These are phyloP conservation scores for Chanos chanos DNA, from an alignment of 2,797 vertebrate genomes.

Conservation along the genomic window DNA sequence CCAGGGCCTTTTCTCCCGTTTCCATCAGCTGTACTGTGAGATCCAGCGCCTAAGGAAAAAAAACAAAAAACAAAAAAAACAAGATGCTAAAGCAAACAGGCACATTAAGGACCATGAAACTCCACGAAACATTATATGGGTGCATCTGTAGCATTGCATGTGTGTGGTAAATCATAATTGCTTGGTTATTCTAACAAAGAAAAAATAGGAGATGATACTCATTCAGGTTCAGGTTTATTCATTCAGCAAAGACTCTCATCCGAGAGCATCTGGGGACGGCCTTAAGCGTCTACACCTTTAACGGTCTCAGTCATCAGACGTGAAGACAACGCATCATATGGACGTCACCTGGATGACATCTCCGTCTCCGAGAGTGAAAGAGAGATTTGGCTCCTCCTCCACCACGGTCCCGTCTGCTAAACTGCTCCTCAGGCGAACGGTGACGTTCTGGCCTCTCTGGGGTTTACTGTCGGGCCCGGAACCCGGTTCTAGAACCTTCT, in stretches of 20 bases:
- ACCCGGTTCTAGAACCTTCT: conserved; percentile 82
- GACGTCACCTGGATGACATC: conserved; percentile 87
- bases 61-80: not conserved
- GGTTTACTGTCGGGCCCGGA: conserved; percentile 76
- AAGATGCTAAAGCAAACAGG: not conserved
- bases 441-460: conserved; percentile 85
- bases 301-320: too few relatives aligned
- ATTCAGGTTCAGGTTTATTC: too few relatives aligned
- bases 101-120: not conserved
- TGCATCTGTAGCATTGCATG: too few relatives aligned
- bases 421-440: conserved; percentile 72
- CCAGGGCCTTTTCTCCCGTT: conserved; percentile 79
- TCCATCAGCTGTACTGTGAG: conserved; percentile 89
- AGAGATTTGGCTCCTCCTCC: conserved; percentile 71
- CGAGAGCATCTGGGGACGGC: too few relatives aligned
- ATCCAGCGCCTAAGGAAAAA: conserved; percentile 80
- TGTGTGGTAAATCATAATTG: too few relatives aligned
- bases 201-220: too few relatives aligned
- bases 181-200: too few relatives aligned
- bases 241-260: too few relatives aligned
- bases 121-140: not conserved
- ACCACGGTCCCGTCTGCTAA: conserved; percentile 73
- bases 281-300: too few relatives aligned
- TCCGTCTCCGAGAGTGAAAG: conserved; percentile 88
- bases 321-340: too few relatives aligned